Evolutionary conservation across 2,888 invertebrate species (phyloP).

Genomic region (Rhynchonema sp.): DNA sequence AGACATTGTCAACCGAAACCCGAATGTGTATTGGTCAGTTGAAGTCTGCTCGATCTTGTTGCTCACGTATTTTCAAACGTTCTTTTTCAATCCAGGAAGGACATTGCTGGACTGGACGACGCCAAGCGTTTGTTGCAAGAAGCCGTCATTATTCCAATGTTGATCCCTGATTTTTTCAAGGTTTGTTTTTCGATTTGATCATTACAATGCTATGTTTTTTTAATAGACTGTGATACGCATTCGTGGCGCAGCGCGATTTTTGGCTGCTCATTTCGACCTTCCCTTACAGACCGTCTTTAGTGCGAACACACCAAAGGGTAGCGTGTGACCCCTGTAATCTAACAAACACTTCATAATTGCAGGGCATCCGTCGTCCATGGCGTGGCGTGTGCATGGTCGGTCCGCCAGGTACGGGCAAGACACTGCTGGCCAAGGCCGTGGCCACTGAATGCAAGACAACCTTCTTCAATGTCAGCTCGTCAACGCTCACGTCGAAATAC

Average conservation of each 20-base stretch:
- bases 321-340: too few species aligned
- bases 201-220: background rate
- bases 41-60: too few species aligned
- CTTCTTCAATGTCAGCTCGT: slow-evolving; percentile 64
- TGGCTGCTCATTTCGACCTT: too few species aligned
- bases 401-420: slow-evolving; percentile 41
- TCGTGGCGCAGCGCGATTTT: too few species aligned
- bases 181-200: slow-evolving; percentile 17
- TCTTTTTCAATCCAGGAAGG: too few species aligned
- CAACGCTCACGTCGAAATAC: slow-evolving; percentile 91
- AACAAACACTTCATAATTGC: too few species aligned
- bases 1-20: slow-evolving; percentile 89
- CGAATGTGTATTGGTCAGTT: slow-evolving; percentile 82
- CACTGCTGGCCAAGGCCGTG: slow-evolving; percentile 37
- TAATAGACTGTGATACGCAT: too few species aligned
- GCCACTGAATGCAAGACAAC: slow-evolving; percentile 38
- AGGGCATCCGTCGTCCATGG: slow-evolving; percentile 50
- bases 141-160: slow-evolving; percentile 86
- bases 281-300: background rate
- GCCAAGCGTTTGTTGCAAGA: slow-evolving; percentile 61
- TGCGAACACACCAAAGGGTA: background rate
- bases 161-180: slow-evolving; percentile 92
- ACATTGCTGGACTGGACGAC: slow-evolving; percentile 34
- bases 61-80: too few species aligned
- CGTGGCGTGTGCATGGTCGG: slow-evolving; percentile 55